Evolutionary conservation across 2,888 invertebrate species (phyloP).

Genomic region (Temnothorax rugatulus): DNA sequence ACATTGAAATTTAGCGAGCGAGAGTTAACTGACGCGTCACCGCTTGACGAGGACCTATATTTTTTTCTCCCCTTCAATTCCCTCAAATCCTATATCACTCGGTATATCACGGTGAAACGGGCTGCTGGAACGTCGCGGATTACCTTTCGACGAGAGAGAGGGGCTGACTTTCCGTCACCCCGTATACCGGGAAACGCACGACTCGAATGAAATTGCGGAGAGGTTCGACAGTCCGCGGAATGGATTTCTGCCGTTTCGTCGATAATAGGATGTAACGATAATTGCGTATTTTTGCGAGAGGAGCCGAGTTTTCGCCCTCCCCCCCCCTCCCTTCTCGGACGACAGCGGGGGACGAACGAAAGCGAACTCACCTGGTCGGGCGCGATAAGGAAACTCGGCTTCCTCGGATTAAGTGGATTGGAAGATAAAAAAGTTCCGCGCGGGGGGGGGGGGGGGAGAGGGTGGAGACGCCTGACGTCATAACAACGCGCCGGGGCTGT

Average conservation of each 20-base stretch:
- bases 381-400: conserved; percentile 67
- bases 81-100: neutral
- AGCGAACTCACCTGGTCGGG: conserved; percentile 58
- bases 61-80: neutral
- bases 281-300: conserved; percentile 39
- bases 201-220: conserved; percentile 32
- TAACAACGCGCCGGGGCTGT: conserved; percentile 64
- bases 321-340: neutral
- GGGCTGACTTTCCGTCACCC: conserved; percentile 1
- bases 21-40: neutral
- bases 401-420: conserved; percentile 72
- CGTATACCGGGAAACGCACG: neutral
- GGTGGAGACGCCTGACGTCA: conserved; percentile 62
- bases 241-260: conserved; percentile 47
- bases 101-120: neutral
- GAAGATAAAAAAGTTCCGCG: conserved; percentile 69
- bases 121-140: neutral
- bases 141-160: neutral
- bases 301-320: conserved; percentile 1
- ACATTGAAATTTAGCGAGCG: neutral
- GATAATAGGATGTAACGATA: conserved; percentile 40
- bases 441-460: neutral
- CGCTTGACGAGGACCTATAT: neutral
- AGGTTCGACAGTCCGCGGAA: conserved; percentile 41
- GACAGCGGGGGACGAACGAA: conserved; percentile 47